Percentiles rank a stretch among this genome's conserved stretches.
Evolutionary conservation across 1,140 invertebrate genomes (phyloP).

Genomic region (Drosophila bocki): DNA sequence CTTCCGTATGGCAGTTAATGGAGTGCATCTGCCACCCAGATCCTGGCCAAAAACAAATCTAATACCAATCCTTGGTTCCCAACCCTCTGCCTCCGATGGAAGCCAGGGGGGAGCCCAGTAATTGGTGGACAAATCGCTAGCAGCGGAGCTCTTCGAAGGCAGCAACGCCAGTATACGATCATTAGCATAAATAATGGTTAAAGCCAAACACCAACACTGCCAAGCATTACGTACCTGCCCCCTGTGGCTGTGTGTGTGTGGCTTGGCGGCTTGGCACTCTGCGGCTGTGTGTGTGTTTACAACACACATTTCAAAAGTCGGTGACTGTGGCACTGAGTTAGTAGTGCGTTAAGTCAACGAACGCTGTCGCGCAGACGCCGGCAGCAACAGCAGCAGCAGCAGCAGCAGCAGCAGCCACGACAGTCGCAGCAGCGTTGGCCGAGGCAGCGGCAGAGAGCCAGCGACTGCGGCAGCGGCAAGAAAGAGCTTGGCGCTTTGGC

Average conservation of each 20-base stretch:
- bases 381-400: constrained; percentile 36
- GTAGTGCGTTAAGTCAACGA: constrained; percentile 84
- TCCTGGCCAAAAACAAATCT: not conserved
- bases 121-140: constrained; percentile 40
- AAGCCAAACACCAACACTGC: constrained; percentile 69
- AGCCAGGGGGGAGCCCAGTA: not conserved
- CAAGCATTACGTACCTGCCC: constrained; percentile 37
- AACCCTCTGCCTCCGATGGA: no score
- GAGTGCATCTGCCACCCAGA: constrained; percentile 22
- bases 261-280: constrained; percentile 11
- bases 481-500: constrained; percentile 32
- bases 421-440: not conserved
- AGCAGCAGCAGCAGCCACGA: constrained; percentile 10
- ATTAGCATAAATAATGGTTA: constrained; percentile 82
- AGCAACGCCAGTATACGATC: constrained; percentile 62
- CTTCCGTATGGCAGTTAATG: constrained; percentile 32
- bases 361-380: constrained; percentile 75
- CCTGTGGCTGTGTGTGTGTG: constrained; percentile 5
- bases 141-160: constrained; percentile 30
- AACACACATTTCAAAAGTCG: constrained; percentile 84
- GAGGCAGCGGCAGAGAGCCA: constrained; percentile 13
- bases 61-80: not conserved
- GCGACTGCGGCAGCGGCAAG: constrained; percentile 10
- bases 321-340: constrained; percentile 81
- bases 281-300: constrained; percentile 55